Evolutionary conservation across 2,797 vertebrate genomes (phyloP), one percentile per base, ranked within the genome.

Genomic region (Myotis planiceps): DNA sequence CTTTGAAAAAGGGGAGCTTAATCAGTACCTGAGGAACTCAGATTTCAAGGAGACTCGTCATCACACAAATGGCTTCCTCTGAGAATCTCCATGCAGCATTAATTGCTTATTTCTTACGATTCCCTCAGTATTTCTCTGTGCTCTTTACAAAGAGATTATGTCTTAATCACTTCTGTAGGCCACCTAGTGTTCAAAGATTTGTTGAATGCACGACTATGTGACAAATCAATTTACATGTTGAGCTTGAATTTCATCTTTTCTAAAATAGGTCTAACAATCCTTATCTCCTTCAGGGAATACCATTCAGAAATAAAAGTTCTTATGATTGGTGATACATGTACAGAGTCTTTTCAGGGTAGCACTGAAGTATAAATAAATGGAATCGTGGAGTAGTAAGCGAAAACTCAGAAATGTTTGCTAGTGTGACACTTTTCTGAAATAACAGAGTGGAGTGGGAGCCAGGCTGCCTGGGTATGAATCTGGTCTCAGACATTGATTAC

Each of bases 221-320:
- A 90, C 34, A 85, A 53, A 82, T 63, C 9, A 63, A 49, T 90
- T 93, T 34, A 90, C 12, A 45, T 55, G 83, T 88, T 74, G 27
- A 92, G 53, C 49, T 88, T 72, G 63, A 84, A 32, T 94, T 86
- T 88, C 42, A 74, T 90, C n/a, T 76, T 86, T 94, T 80, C 42
- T 81, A 71, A 87, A 87, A 78, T 68, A 58, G 37, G 4, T 51
- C 32, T 92, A 89, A 49, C 29, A 39, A 42, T 92, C 19, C 27
- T 39, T n/a, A 49, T 82, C 51, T 86, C 76, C n/a, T 65, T 82
- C 47, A 71, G 18, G 63, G 69, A 83, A 42, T 65, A 71, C 21
- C 15, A 53, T 87, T 85, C n/a, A 53, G 32, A 83, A 93, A 78
- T 47, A 58, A 55, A 86, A 90, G 37, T 71, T 90, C 75, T 92